These are phyloP conservation scores for Tromatobia lineatoria DNA, from an alignment of 2,888 invertebrate genomes.

Conservation along the genomic window DNA sequence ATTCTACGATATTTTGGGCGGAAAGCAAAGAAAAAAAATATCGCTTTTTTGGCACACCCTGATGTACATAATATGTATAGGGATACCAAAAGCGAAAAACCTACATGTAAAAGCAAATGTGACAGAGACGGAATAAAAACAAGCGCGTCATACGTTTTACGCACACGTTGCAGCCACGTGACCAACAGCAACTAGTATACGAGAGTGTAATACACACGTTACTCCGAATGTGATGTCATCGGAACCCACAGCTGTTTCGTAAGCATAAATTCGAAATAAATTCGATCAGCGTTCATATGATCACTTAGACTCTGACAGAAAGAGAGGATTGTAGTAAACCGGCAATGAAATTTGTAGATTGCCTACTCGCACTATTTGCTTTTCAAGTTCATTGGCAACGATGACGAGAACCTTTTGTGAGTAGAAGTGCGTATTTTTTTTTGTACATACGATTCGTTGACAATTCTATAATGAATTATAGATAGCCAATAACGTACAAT, in stretches of 20 bases:
- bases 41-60: too few species aligned
- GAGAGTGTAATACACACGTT: constrained; percentile 46
- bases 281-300: constrained; percentile 27
- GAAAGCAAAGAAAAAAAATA: too few species aligned
- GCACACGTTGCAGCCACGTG: constrained; percentile 69
- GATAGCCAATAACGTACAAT: too few species aligned
- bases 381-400: constrained; percentile 2
- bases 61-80: neutral
- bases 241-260: constrained; percentile 71
- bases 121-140: constrained; percentile 50
- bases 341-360: neutral
- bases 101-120: constrained; percentile 32
- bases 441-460: too few species aligned
- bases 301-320: neutral
- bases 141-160: constrained; percentile 68
- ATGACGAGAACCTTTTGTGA: neutral
- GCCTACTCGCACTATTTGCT: neutral
- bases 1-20: too few species aligned
- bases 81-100: constrained; percentile 35
- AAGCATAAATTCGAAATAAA: constrained; percentile 27
- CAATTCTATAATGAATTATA: too few species aligned
- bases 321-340: neutral
- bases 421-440: neutral
- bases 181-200: constrained; percentile 40
- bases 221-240: constrained; percentile 74